Conservation (phyloP, 2,113 vertebrate genomes). For the Collichthys lucidus region DNA sequence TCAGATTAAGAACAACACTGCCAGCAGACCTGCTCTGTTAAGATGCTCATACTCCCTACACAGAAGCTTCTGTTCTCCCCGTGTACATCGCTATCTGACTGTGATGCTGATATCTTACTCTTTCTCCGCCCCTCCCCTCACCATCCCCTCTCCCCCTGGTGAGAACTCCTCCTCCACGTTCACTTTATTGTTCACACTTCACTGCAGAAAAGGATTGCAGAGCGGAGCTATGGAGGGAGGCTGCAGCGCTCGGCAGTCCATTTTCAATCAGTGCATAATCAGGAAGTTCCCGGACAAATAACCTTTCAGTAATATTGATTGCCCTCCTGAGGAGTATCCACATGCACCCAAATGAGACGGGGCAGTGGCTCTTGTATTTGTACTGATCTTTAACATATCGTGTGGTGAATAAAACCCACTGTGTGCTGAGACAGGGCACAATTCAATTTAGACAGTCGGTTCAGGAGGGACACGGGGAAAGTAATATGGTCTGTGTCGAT, state of each 20-base stretch:
- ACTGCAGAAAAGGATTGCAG: slow-evolving; percentile 73
- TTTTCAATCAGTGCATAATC: slow-evolving; percentile 39
- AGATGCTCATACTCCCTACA: slow-evolving; percentile 52
- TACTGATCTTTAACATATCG: neutral
- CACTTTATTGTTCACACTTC: slow-evolving; percentile 76
- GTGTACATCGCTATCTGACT: slow-evolving; percentile 54
- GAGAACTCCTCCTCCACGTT: slow-evolving; percentile 80
- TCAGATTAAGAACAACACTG: slow-evolving; percentile 48
- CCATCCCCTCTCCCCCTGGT: slow-evolving; percentile 16
- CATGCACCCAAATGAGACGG: neutral
- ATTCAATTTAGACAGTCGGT: slow-evolving; percentile 14
- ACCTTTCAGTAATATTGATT: neutral
- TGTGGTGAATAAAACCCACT: neutral
- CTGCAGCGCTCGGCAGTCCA: neutral
- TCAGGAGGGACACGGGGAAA: neutral
- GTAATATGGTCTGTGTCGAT: neutral
- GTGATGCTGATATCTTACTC: slow-evolving; percentile 57
- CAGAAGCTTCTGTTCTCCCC: slow-evolving; percentile 54
- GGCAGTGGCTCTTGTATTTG: neutral
- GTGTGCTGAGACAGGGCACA: neutral
- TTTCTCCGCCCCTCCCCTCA: slow-evolving; percentile 11
- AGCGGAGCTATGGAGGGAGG: slow-evolving; percentile 53
- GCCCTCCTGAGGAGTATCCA: neutral
- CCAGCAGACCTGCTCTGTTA: slow-evolving; percentile 39
- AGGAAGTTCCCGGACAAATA: slow-evolving; percentile 16